Evolutionary conservation across 92 coral and sea anemone genomes (phyloP), one percentile per base, ranked within the genome.

Genomic region (Phenganax subtilis): DNA sequence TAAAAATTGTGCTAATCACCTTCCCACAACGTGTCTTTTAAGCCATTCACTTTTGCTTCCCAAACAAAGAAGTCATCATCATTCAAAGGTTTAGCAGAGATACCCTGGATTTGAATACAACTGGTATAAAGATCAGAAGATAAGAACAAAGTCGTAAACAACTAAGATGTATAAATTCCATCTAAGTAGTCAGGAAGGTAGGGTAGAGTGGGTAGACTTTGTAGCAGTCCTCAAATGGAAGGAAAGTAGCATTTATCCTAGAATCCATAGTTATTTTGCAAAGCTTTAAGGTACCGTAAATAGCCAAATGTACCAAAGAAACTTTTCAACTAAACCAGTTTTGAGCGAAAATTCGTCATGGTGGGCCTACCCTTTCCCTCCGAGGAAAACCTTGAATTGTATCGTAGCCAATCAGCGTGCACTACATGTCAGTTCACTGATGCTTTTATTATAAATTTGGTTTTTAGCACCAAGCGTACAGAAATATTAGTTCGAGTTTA

Each of bases 11-110:
- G 28, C 30, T 2, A 28, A 28, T 37, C 85, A 96, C 99, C 99
- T 89, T 96, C 99, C 99, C 99, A 96, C 87, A 92, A 84, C 3
- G 96, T 88, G 69, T 96, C 97, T 75, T 96, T 96, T 59, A 90
- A 89, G 3, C 99, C 99, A 27, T 86, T 84, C 10, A 96, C 65
- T 27, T 88, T 89, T 10, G 96, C 99, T 86, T 96, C 99, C 99
- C 99, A 96, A 9, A 88, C 86, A 80, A 96, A 96, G 86, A 93
- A 85, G 73, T 96, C 91, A 69, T 86, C 96, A 37, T 90, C 90
- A 69, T 92, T 90, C 30, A 96, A 75, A 28, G 99, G 99, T 47
- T 76, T 67, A 17, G 97, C 88, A 55, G 81, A 74, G 57, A 96
- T 87, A 12, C 99, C 99, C 99, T 96, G 58, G 12, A 71, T 44